Evolutionary conservation across 2,888 invertebrate species (phyloP).

Genomic region (Eupithecia tripunctaria): DNA sequence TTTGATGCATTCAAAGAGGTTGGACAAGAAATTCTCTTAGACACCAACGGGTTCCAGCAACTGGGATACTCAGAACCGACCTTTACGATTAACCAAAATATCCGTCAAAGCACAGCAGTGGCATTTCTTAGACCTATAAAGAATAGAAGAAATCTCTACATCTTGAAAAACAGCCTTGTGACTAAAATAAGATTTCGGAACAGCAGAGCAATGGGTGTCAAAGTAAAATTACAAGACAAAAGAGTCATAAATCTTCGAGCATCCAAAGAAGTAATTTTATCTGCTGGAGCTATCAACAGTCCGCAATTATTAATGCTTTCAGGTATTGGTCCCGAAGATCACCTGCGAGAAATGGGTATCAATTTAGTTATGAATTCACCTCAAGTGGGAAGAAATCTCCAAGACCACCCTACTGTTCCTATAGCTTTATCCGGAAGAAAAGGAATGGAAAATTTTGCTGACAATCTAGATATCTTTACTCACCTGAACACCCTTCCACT

Average conservation of each 20-base stretch:
- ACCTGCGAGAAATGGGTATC: constrained; percentile 57
- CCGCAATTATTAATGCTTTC: constrained; percentile 70
- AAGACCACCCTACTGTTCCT: constrained; percentile 58
- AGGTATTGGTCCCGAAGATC: constrained; percentile 65
- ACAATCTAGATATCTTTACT: background rate
- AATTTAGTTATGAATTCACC: constrained; percentile 56
- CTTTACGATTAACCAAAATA: constrained; percentile 85
- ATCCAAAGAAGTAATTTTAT: constrained; percentile 67
- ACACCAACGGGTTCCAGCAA: constrained; percentile 55
- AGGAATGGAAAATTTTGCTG: background rate
- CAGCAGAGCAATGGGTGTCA: constrained; percentile 63
- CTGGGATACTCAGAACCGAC: constrained; percentile 30
- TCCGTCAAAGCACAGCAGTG: constrained; percentile 89
- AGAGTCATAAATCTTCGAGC: constrained; percentile 36
- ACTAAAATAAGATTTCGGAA: constrained; percentile 69
- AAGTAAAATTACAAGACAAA: constrained; percentile 56
- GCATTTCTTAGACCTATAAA: constrained; percentile 83
- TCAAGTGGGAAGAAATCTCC: constrained; percentile 66
- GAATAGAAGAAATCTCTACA: constrained; percentile 50
- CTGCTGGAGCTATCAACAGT: constrained; percentile 67
- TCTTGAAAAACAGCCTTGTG: constrained; percentile 69
- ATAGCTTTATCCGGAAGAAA: constrained; percentile 19
- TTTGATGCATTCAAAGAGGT: constrained; percentile 62
- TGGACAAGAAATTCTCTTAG: constrained; percentile 57
- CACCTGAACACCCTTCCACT: background rate